Evolutionary conservation across 2,888 invertebrate species (phyloP).

Genomic region (Cynaeus angustus): DNA sequence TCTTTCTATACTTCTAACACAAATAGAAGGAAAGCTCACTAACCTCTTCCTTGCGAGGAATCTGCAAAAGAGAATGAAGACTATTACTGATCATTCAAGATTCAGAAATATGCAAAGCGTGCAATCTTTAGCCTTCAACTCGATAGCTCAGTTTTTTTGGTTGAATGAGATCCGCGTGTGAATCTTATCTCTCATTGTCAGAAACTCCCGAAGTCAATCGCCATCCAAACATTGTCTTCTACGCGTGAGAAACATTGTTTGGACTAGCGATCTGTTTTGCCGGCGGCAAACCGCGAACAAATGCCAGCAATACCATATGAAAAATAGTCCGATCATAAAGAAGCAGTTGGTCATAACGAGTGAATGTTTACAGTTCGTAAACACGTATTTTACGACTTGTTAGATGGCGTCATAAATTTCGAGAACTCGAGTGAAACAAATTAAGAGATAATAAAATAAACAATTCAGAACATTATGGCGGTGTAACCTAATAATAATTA

Average conservation of each 20-base stretch:
- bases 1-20: too few relatives aligned
- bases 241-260: background rate
- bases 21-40: too few relatives aligned
- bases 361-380: constrained; percentile 45
- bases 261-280: background rate
- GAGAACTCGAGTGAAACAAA: constrained; percentile 53
- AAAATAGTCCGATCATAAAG: constrained; percentile 45
- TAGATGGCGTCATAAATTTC: constrained; percentile 51
- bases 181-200: too few relatives aligned
- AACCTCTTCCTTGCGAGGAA: too few relatives aligned
- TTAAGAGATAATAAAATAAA: constrained; percentile 63
- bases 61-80: too few relatives aligned
- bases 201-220: too few relatives aligned
- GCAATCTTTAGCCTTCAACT: too few relatives aligned
- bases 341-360: constrained; percentile 45
- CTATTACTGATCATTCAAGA: too few relatives aligned
- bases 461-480: constrained; percentile 62
- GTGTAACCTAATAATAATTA: constrained; percentile 70
- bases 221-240: too few relatives aligned
- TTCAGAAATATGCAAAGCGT: background rate
- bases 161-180: too few relatives aligned
- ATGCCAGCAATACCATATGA: constrained; percentile 17
- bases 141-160: too few relatives aligned
- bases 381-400: constrained; percentile 51
- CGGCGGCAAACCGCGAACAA: constrained; percentile 6